A percentile compares a stretch with the other conserved stretches of the same genome.
Conservation (phyloP, 2,797 vertebrate species). For the Perodicticus potto region DNA sequence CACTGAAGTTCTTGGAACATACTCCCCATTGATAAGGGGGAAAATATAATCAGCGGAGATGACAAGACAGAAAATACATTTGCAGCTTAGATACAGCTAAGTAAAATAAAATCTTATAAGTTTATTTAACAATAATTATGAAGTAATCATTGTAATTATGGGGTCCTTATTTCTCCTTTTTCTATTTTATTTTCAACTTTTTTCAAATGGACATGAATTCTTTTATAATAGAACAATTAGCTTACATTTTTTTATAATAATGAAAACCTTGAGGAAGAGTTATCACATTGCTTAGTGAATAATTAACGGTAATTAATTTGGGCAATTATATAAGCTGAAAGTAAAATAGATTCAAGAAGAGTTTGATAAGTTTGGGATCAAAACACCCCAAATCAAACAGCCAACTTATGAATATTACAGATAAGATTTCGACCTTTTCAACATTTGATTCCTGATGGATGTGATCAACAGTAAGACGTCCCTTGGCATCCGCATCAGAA, state of each 20-base stretch:
- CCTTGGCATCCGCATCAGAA: not conserved
- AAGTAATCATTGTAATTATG: not conserved
- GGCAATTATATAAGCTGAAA: not conserved
- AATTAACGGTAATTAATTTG: not conserved
- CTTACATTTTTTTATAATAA: not conserved
- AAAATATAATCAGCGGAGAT: not conserved
- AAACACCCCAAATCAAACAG: not conserved
- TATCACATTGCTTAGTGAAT: not conserved
- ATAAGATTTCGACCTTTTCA: not conserved
- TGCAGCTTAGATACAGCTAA: not conserved
- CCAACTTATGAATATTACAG: not conserved
- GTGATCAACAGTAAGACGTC: not conserved
- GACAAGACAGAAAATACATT: not conserved
- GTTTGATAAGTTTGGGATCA: not conserved
- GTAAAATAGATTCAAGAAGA: not conserved
- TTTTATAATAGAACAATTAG: conserved; percentile 33
- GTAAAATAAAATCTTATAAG: not conserved
- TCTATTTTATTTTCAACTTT: conserved; percentile 7
- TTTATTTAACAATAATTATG: not conserved
- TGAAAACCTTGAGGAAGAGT: not conserved
- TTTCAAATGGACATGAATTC: not conserved
- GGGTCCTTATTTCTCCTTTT: not conserved
- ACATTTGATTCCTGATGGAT: not conserved
- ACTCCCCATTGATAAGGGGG: not conserved
- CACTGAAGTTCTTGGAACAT: not conserved